Base-by-base conservation (phyloP, 2,797 vertebrate genomes). In the Euphonia xanthogaster region DNA sequence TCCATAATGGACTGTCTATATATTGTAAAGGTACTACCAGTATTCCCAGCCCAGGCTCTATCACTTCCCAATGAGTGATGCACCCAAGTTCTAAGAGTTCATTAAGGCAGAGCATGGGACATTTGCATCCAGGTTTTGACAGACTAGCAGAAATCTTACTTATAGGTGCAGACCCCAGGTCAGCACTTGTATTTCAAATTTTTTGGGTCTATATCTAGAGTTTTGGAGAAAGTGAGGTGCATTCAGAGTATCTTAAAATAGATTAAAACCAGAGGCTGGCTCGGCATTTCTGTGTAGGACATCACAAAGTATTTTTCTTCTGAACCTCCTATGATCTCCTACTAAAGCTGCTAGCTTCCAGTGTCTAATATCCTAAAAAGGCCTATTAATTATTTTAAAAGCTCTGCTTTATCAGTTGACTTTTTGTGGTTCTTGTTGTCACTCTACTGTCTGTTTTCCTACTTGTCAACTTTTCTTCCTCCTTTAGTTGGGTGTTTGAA, bases 401-500 rank as follows among this genome's bases (percentile, higher is more conserved):
- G 5, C 30, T 87, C 47, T 76, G 20, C 14, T 53, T 89, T 72
- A 35, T 87, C 84, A 58, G 15, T 53, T 78, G 62, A 60, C 44
- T 72, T 65, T 65, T 55, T 71, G 0, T 73, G 31, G 37, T 88
- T 90, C 66, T 80, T 84, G 9, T 78, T 93, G 81, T 80, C 61
- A 75, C 37, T 90, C 28, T 51, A 37, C 47, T 9, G 17, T 66
- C 84, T 93, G 62, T 94, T 91, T 95, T 75, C 57, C 31, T 77
- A 14, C n/a, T 57, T 93, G 92, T 87, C 85, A 76, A 89, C 83
- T 88, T 58, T 93, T 85, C 58, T 48, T 90, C 45, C 63, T 91
- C 80, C 13, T 66, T 87, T 76, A 85, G 63, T 37, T 74, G 70
- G 30, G 33, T 65, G 70, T 95, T 90, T 62, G 84, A 93, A 92